Base-by-base conservation (phyloP, 2,888 invertebrate species). In the Lithodes maja region DNA sequence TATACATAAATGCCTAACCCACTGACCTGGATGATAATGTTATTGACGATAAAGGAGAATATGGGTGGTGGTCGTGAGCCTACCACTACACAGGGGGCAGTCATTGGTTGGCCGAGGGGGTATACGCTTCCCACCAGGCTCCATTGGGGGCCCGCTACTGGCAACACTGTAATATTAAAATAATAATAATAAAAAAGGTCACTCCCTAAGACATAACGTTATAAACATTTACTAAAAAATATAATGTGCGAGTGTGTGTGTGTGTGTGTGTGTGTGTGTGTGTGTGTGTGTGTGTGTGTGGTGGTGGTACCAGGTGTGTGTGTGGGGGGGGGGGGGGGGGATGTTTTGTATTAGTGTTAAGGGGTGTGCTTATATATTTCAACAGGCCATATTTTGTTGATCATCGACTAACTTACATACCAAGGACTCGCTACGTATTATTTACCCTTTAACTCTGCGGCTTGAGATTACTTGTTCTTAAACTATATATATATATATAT, bases 1-100 rank as follows among this genome's bases (percentile, higher is more conserved):
- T n/a, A 33, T 9, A 49, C 15, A 55, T 33, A 61, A 55, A 80
- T 12, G 49, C 12, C 12, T n/a, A 61, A 61, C 5, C 5, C 7
- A 82, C 82, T 17, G 15, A 86, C 86, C 12, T 55, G 68, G 52
- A 86, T 49, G 2, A 49, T 61, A 49, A 61, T 52, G 68, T 71
- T 81, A 52, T 87, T 87, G 68, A 87, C 49, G 17, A 68, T 54
- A 83, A 87, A 77, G 50, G 82, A 74, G 82, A 87, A 87, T 33
- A 52, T 49, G 5, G 87, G 82, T 7, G 82, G 87, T 3, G 87
- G 87, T 2, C 87, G 77, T 1, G 87, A 87, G 17, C 75, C 68
- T 7, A 55, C 5, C n/a, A 87, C 87, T 3, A 75, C 75, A 61
- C 87, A 87, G 52, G 61, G 82, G 17, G 87, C 82, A 33, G 50